Evolutionary conservation across 2,888 invertebrate genomes (phyloP), one percentile per base, ranked within the genome.

Genomic region (Gerris lacustris): DNA sequence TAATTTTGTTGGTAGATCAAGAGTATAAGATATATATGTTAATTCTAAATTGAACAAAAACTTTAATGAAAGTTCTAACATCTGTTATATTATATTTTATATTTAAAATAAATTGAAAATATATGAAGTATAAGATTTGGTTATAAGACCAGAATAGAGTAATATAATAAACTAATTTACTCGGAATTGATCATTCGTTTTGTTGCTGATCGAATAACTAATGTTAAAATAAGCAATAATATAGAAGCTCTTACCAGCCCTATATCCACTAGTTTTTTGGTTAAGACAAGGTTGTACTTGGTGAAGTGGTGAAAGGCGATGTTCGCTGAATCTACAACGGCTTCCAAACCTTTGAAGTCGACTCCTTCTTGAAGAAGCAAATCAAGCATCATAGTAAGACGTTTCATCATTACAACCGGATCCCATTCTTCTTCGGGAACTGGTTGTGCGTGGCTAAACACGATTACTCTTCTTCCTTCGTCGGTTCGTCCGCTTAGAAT

Each of bases 401-500:
- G 63, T 67, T 73, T 74, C 63, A 75, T 69, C 74, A 74, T 72
- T 11, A 73, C 47, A 6, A 70, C 67, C 18, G 75, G 73, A 15
- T 76, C 76, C 67, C 75, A 76, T 18, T 76, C 74, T 17, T 76
- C 74, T 9, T 75, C 76, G 7, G 73, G 71, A 15, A 67, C 66
- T 6, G 68, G 66, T 15, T 69, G 68, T 5, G 70, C 69, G 71
- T 76, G 76, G 9, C 75, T 75, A 69, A 76, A 75, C 62, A 75
- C 31, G 17, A 76, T 45, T 6, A 76, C 72, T 5, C 73, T 69
- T 2, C 74, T 68, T 47, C 74, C 74, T 31, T 71, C 73, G 6
- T 72, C 69, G 2, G 75, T 75, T 47, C 72, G 68, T 63, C 70
- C 71, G 6, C 74, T 74, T 43, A 73, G 71, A 6, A 74, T 18